Evolutionary conservation across 2,888 invertebrate genomes (phyloP), one percentile per base, ranked within the genome.

Genomic region (Eristalis arbustorum): DNA sequence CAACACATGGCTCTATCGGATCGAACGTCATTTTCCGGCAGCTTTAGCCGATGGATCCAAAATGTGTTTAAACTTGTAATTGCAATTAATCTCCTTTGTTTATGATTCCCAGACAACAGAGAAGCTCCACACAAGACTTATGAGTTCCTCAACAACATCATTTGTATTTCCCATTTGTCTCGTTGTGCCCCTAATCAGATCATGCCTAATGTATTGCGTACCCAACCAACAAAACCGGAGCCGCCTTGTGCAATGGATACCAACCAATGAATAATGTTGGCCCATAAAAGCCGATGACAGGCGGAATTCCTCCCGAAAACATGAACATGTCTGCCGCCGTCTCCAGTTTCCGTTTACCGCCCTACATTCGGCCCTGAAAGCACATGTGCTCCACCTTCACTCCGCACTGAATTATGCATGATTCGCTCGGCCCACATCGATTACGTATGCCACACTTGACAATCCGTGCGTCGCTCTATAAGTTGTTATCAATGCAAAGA

Each of bases 391-490:
- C 79, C 66, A 72, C 71, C 72, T 84, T 68, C 67, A 68, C 28
- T 34, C 64, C 63, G 28, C 68, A 73, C 69, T 85, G 82, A 85
- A 85, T 85, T 56, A 85, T 82, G 61, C 69, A 85, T 85, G 77
- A 84, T 62, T 5, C 22, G 13, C n/a, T n/a, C 56, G 61, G 18
- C 61, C 25, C 42, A 56, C 40, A 63, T 75, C 37, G 69, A 76
- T 84, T 85, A 31, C 37, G 82, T 77, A 85, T 81, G 77, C 73
- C 73, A 81, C 49, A 42, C 59, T 73, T 82, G 85, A 69, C 85
- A 85, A 78, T 37, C 31, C 18, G n/a, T 62, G 25, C 66, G 40
- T 28, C 62, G 31, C 31, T 68, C 59, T 3, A 40, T 61, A 40
- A 28, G 22, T 49, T 82, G 57, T 74, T 78, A 77, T 82, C 82